These are phyloP conservation scores for Carassius gibelio DNA, from an alignment of 2,113 vertebrate genomes.

Conservation along the genomic window DNA sequence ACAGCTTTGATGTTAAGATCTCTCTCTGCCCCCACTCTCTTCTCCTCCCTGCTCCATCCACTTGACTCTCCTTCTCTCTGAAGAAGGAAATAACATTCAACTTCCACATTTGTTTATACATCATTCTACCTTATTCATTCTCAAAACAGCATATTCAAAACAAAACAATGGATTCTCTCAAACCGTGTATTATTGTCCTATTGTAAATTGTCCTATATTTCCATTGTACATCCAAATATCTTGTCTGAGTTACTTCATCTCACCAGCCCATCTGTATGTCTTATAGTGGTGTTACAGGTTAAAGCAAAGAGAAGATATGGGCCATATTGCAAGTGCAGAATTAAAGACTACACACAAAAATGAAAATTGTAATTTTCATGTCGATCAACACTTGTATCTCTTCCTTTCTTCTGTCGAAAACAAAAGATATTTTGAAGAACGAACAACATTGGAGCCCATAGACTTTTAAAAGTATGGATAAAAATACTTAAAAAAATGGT, in stretches of 20 bases:
- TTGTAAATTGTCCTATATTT: background rate
- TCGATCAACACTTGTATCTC: no score
- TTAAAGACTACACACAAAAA: no score
- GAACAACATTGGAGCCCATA: no score
- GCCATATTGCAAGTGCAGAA: no score
- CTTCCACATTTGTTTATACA: background rate
- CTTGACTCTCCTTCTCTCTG: background rate
- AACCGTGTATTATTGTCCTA: background rate
- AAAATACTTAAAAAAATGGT: no score
- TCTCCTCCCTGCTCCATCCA: background rate
- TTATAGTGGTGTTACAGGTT: background rate
- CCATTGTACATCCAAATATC: background rate
- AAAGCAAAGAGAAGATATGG: background rate
- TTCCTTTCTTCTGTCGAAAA: background rate
- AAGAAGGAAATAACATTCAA: background rate
- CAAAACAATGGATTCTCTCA: background rate
- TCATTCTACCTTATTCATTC: background rate
- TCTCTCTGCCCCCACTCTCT: background rate
- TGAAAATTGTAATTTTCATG: no score
- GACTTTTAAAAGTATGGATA: no score
- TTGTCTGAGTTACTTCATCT: background rate
- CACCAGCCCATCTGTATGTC: background rate
- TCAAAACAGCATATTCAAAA: background rate
- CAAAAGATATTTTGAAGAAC: background rate
- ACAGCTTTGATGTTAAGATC: conserved; percentile 55